Evolutionary conservation across 2,797 vertebrate species (phyloP), one percentile per base, ranked within the genome.

Genomic region (Silurus lanzhouensis): DNA sequence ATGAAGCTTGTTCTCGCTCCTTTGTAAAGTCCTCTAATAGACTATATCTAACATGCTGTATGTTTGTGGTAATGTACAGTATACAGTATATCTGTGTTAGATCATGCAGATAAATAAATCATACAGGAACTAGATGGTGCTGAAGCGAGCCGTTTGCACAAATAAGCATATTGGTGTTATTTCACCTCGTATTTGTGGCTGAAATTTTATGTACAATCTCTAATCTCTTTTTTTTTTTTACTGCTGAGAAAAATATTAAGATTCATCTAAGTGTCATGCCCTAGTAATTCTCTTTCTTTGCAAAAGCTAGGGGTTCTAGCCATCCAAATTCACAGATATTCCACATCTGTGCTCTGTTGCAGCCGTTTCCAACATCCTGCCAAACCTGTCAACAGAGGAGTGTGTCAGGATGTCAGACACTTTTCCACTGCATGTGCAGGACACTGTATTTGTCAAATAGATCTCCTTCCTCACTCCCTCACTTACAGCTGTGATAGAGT

Each of bases 381-480:
- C 89, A 93, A 90, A 89, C 90, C 91, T 93, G 91, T 93, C 92
- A 93, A 89, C 90, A 82, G 82, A 85, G 85, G 87, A 90, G 87
- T 87, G 92, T 91, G 91, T 92, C 87, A 86, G 85, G 88, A 93
- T 92, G 91, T 93, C 89, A 89, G 87, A 91, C 81, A 7, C 86
- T 85, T 90, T 93, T 93, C 87, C 76, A 89, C 84, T 91, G 90
- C 89, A 85, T 89, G 89, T 88, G 89, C 87, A 90, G 83, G 81
- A 90, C 92, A 89, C 90, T 83, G 89, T 90, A 91, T 93, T 91
- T 93, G 92, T 93, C 92, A 91, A 86, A 90, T 87, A 87, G 87
- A 89, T 92, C 85, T 90, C 91, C 87, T 85, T 90, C 74, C 87
- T 80, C 85, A 77, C 88, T 86, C 87, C 82, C 87, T 82, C 84